A percentile compares a stretch with the other conserved stretches of the same genome.
phyloP scores from a whole-genome alignment of 2,888 invertebrate species.

The Nasonia oneida region DNA sequence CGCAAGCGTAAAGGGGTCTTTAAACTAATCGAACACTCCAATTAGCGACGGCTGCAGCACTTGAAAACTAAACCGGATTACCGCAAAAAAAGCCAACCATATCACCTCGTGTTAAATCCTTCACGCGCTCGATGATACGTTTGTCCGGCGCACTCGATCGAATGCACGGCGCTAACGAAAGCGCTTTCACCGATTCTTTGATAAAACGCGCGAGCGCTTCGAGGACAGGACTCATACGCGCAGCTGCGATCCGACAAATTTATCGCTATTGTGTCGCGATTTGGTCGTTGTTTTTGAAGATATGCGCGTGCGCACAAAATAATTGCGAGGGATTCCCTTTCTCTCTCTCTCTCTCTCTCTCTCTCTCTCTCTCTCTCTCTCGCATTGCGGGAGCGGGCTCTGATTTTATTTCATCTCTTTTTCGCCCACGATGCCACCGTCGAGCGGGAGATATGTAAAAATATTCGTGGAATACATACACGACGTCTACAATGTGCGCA shows the following conservation, averaged over 20 bases:
- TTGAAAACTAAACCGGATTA: background rate
- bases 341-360: background rate
- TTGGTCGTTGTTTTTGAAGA: background rate
- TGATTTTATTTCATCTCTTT: background rate
- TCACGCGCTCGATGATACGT: background rate
- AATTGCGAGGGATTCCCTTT: background rate
- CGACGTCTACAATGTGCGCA: background rate
- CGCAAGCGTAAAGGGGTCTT: background rate
- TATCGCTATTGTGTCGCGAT: background rate
- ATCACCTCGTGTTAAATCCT: background rate
- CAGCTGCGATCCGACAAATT: background rate
- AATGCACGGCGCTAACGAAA: background rate
- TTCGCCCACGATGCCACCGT: background rate
- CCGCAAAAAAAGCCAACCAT: background rate
- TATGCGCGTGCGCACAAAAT: background rate
- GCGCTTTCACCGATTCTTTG: conserved; percentile 11
- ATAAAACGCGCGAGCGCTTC: conserved; percentile 8
- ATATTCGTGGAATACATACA: background rate
- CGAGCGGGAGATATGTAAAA: background rate
- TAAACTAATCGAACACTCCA: background rate
- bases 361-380: background rate
- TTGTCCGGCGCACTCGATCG: background rate
- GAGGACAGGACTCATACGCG: background rate
- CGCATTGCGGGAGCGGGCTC: background rate
- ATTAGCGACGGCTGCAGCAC: background rate